Percentiles rank a stretch among this genome's conserved stretches.
Conservation (phyloP, 2,888 invertebrate genomes). For the Bellardia bayeri region DNA sequence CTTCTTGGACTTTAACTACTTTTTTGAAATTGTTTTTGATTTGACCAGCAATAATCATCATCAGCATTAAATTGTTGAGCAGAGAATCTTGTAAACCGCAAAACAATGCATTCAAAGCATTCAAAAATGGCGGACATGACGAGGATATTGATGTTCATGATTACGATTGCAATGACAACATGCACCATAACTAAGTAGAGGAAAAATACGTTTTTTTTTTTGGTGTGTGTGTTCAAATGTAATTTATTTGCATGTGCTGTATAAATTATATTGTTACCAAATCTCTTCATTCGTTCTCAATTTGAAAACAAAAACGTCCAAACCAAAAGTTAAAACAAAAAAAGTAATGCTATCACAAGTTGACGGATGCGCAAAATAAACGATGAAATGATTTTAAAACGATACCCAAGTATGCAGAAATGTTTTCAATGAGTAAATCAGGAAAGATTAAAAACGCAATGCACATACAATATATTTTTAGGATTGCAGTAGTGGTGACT, state of each 20-base stretch:
- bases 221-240: conserved; percentile 27
- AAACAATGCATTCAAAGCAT: conserved; percentile 69
- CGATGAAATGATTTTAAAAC: conserved; percentile 78
- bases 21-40: conserved; percentile 15
- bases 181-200: conserved; percentile 32
- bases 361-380: conserved; percentile 79
- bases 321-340: conserved; percentile 76
- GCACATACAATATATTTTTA: no score
- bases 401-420: conserved; percentile 78
- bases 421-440: conserved; percentile 74
- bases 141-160: conserved; percentile 68
- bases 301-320: conserved; percentile 80
- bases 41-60: conserved; percentile 57
- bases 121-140: conserved; percentile 70
- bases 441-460: conserved; percentile 64
- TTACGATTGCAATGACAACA: conserved; percentile 59
- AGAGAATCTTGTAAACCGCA: conserved; percentile 70
- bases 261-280: conserved; percentile 84
- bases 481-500: conserved; percentile 35
- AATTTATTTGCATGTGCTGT: conserved; percentile 75
- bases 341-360: conserved; percentile 70
- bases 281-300: conserved; percentile 84
- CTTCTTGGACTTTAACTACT: conserved; percentile 48
- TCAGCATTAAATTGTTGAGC: conserved; percentile 53
- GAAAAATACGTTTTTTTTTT: background rate